Base-by-base conservation (phyloP, 2,888 invertebrate genomes). In the Noctua pronuba region DNA sequence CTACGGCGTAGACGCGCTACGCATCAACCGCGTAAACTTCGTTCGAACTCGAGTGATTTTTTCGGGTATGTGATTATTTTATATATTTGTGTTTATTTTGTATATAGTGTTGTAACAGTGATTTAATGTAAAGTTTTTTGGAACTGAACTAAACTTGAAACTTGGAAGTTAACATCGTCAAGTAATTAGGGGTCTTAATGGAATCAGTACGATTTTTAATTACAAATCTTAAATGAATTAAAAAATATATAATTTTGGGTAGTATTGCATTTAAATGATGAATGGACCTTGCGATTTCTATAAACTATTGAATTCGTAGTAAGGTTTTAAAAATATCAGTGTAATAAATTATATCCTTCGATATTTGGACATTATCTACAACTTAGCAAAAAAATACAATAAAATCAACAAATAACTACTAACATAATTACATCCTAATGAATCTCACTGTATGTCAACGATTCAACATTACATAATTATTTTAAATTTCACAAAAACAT, bases 1-100 rank as follows among this genome's bases (percentile, higher is more conserved):
- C 93, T 94, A 94, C 94, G 94, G 92, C 94, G 95, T 95, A 95
- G 94, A 94, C 95, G 95, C 92, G 93, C 94, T 94, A 93, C 93
- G 94, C 89, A 90, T 77, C 89, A 75, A 75, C 86, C 88, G 86
- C 88, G 82, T 70, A 88, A 91, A 92, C 88, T 92, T 92, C 80
- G 81, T 71, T 75, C 89, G 89, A 85, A 73, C 62, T 66, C 73
- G 67, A 73, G 87, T 88, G 83, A 31, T 67, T 73, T 79, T 78
- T 87, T 86, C 86, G 85, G 85, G 84, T 86, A 85, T 84, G 84
- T 85, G 80, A 72, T 60, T 78, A 65, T 79, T 80, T 75, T 84
- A 79, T 82, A 69, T 71, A 76, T 70, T 71, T 75, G 64, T 75
- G 68, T 76, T 69, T 80, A 28, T 60, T 67, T 76, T 69, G 21